Conservation (phyloP, 1,140 invertebrate species). For the Idris sp. region DNA sequence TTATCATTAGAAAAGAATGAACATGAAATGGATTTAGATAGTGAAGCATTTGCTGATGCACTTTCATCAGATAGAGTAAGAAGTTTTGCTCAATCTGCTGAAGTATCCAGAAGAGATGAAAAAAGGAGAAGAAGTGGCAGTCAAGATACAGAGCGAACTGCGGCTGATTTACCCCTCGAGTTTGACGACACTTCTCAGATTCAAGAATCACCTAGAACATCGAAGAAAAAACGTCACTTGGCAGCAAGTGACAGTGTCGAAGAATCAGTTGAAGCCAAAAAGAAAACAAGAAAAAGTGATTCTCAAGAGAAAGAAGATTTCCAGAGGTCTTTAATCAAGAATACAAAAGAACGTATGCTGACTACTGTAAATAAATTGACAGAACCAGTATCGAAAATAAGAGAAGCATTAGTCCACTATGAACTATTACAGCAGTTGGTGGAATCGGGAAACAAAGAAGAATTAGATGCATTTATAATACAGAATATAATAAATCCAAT, state of each 20-base stretch:
- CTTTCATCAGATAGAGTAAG: slow-evolving; percentile 66
- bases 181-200: slow-evolving; percentile 39
- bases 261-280: slow-evolving; percentile 60
- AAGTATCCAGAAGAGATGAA: slow-evolving; percentile 30
- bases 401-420: slow-evolving; percentile 67
- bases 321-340: slow-evolving; percentile 44
- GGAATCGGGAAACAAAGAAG: slow-evolving; percentile 10
- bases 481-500: slow-evolving; percentile 67
- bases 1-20: slow-evolving; percentile 37
- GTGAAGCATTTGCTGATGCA: slow-evolving; percentile 73
- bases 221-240: slow-evolving; percentile 55
- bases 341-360: slow-evolving; percentile 64
- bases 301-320: slow-evolving; percentile 46
- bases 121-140: slow-evolving; percentile 60
- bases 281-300: slow-evolving; percentile 36
- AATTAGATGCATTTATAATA: slow-evolving; percentile 59
- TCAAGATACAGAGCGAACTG: slow-evolving; percentile 46
- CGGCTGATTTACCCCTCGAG: slow-evolving; percentile 64
- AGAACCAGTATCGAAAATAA: slow-evolving; percentile 63
- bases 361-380: slow-evolving; percentile 61
- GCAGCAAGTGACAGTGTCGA: slow-evolving; percentile 62
- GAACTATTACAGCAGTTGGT: slow-evolving; percentile 55
- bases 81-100: slow-evolving; percentile 28
- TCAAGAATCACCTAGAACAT: slow-evolving; percentile 45
- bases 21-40: slow-evolving; percentile 63